A percentile compares a stretch with the other conserved stretches of the same genome.
phyloP scores from a whole-genome alignment of 2,797 vertebrate genomes.

The Helostoma temminkii region DNA sequence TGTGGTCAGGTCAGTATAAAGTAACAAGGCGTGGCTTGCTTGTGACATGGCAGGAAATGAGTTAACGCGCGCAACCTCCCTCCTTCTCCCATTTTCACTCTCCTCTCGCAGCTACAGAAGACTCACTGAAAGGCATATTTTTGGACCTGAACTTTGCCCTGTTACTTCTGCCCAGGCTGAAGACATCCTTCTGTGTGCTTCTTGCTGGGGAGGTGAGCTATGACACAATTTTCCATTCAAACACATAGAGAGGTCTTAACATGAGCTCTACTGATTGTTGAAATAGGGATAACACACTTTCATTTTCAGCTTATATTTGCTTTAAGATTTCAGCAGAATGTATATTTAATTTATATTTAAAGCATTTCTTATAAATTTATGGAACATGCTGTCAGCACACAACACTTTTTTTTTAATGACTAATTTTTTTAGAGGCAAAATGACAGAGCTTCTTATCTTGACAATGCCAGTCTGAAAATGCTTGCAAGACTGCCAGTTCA shows the following conservation, averaged over 20 bases:
- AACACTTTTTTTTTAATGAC: no score
- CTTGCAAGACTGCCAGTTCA: not conserved
- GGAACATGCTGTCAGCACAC: conserved; percentile 31
- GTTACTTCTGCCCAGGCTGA: conserved; percentile 16
- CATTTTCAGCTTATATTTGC: not conserved
- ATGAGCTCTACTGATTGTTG: not conserved
- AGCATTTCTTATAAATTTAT: not conserved
- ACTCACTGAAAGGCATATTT: conserved; percentile 14
- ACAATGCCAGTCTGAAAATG: conserved; percentile 21
- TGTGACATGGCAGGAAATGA: conserved; percentile 62
- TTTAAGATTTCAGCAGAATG: not conserved
- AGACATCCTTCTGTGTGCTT: conserved; percentile 21
- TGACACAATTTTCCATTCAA: conserved; percentile 16
- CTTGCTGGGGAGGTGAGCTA: conserved; percentile 51
- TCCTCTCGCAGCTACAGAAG: conserved; percentile 22
- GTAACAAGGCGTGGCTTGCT: conserved; percentile 50
- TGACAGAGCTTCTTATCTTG: conserved; percentile 33
- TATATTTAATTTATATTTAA: not conserved
- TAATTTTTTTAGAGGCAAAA: no score
- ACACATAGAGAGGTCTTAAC: not conserved
- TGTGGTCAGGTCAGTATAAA: conserved; percentile 1
- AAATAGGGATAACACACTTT: not conserved
- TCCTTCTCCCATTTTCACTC: conserved; percentile 24
- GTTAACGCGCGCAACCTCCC: conserved; percentile 15
- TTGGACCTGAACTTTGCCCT: conserved; percentile 9